Evolutionary conservation across 1,140 invertebrate species (phyloP).

Genomic region (Cataglyphis hispanica): DNA sequence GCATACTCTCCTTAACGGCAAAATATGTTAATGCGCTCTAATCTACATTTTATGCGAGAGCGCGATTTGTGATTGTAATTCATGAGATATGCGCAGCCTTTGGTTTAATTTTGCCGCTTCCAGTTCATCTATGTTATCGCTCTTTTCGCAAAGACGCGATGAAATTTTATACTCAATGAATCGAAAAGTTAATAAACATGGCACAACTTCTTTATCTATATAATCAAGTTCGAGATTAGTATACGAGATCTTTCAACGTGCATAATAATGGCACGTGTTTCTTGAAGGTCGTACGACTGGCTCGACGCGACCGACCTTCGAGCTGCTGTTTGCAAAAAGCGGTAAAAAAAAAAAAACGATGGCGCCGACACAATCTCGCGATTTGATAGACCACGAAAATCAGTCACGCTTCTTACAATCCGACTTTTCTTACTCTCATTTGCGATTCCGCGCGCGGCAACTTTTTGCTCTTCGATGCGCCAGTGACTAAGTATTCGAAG

Average conservation of each 20-base stretch:
- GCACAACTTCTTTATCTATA: too few relatives aligned
- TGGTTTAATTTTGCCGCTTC: constrained; percentile 34
- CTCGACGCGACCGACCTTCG: neutral
- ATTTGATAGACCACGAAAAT: constrained; percentile 46
- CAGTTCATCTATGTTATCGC: neutral
- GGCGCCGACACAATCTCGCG: constrained; percentile 25
- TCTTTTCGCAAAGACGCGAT: neutral
- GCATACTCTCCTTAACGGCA: constrained; percentile 38
- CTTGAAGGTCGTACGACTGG: neutral
- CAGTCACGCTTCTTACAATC: constrained; percentile 43
- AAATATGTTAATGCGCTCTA: constrained; percentile 73
- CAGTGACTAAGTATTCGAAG: constrained; percentile 73
- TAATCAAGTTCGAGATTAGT: neutral
- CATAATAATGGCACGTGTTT: neutral
- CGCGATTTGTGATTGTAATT: constrained; percentile 75
- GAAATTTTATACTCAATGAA: neutral
- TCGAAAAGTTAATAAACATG: neutral
- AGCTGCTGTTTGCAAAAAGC: constrained; percentile 1
- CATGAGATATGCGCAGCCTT: constrained; percentile 47
- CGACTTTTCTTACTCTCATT: constrained; percentile 54
- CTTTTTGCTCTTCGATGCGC: constrained; percentile 42
- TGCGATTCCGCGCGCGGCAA: constrained; percentile 64
- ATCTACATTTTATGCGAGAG: constrained; percentile 75
- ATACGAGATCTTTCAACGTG: neutral
- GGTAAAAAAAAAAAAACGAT: constrained; percentile 22